phyloP scores from a whole-genome alignment of 2,888 invertebrate genomes.

The Drosophila mimetica region DNA sequence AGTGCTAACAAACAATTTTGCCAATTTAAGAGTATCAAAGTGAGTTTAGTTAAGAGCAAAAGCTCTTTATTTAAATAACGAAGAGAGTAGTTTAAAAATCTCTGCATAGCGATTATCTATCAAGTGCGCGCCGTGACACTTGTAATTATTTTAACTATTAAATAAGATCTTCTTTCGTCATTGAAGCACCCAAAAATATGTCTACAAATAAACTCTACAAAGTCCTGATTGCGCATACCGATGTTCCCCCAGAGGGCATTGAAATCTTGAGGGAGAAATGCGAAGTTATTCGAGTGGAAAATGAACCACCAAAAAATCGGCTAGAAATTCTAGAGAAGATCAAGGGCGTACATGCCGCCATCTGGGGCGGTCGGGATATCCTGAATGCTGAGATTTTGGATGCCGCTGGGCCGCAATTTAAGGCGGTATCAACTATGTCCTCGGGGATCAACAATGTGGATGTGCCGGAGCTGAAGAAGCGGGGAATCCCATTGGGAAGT shows the following conservation, averaged over 20 bases:
- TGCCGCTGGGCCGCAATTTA: slow-evolving; percentile 87
- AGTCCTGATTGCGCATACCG: slow-evolving; percentile 90
- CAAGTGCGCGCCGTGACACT: background rate
- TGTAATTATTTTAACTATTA: background rate
- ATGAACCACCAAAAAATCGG: slow-evolving; percentile 70
- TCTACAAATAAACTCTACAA: slow-evolving; percentile 82
- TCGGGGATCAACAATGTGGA: slow-evolving; percentile 96
- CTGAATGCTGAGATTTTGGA: slow-evolving; percentile 81
- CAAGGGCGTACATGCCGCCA: slow-evolving; percentile 81
- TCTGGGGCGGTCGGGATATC: slow-evolving; percentile 80
- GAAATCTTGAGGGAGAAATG: slow-evolving; percentile 86
- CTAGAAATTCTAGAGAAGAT: slow-evolving; percentile 80
- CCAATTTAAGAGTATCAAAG: background rate
- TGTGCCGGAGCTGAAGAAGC: slow-evolving; percentile 88
- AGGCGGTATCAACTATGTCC: slow-evolving; percentile 92
- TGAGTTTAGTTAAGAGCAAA: background rate
- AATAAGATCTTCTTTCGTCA: background rate
- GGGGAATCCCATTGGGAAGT: slow-evolving; percentile 91
- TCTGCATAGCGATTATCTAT: background rate
- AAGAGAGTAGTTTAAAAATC: background rate
- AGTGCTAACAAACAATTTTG: background rate
- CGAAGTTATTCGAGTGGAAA: slow-evolving; percentile 75
- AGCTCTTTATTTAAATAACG: background rate
- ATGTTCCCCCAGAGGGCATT: slow-evolving; percentile 88
- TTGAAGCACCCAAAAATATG: slow-evolving; percentile 42